Conservation (phyloP, 2,113 vertebrate genomes). For the Artemisiospiza belli region DNA sequence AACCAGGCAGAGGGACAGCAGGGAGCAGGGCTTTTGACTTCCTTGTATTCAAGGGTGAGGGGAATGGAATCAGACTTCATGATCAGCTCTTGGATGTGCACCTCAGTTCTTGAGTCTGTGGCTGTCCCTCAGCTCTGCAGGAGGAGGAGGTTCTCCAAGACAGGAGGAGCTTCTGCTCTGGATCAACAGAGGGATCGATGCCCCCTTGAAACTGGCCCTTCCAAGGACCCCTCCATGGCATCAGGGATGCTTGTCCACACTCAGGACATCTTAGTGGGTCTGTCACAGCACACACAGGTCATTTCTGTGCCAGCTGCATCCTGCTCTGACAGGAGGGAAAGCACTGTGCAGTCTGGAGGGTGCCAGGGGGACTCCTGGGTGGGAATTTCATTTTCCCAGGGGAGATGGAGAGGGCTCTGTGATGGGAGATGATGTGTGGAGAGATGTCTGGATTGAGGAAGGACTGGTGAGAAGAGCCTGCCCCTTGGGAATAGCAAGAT, state of each 20-base stretch:
- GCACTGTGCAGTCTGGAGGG: fast-evolving
- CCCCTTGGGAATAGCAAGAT: not conserved
- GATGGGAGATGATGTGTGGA: not conserved
- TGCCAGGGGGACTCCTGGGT: not conserved
- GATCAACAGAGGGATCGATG: fast-evolving
- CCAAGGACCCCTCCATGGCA: not conserved
- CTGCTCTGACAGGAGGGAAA: not conserved
- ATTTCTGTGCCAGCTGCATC: not conserved
- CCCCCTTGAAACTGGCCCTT: not conserved
- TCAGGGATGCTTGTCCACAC: not conserved
- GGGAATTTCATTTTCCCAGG: not conserved
- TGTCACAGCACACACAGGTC: not conserved
- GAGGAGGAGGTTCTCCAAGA: not conserved
- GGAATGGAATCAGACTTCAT: not conserved
- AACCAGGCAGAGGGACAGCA: not conserved
- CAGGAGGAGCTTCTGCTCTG: not conserved
- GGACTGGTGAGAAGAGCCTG: not conserved
- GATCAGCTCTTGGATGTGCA: not conserved
- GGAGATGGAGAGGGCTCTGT: not conserved
- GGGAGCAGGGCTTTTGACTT: not conserved
- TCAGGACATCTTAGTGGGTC: not conserved
- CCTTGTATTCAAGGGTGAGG: not conserved
- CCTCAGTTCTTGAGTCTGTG: not conserved
- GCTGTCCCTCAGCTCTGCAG: not conserved
- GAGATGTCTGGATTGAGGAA: not conserved